Base-by-base conservation (phyloP, 92 coral and sea anemone genomes). In the Phymanthus crucifer region DNA sequence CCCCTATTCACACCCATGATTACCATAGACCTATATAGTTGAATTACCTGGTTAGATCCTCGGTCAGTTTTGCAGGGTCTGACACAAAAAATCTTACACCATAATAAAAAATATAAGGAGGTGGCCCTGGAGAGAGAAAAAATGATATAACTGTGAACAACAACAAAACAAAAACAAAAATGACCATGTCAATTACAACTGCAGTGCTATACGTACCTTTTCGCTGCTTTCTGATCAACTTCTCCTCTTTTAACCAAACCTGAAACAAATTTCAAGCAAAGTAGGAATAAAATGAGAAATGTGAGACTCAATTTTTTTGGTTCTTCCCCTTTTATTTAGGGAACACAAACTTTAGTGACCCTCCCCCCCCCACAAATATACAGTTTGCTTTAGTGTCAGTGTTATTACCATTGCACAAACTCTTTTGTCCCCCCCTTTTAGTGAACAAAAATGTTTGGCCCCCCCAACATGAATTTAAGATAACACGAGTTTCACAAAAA, bases 81-180 rank as follows among this genome's bases (percentile, higher is more conserved):
- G 99, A 93, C 27, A 91, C 98, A 81, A 95, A 95, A 78, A 95
- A 95, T 27, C 95, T 92, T 43, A 95, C 99, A 74, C 92, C 84
- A 64, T 93, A 95, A 79, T 91, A 91, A 78, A 95, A 93, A 65
- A 93, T 94, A 67, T 75, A 93, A 1, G 99, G 99, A 27, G 92
- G 90, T 4, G 91, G 91, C 68, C 99, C 99, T 95, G 36, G 29
- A 26, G 29, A 61, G 68, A 61, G 34, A 61, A 61, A 61, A 27
- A 54, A n/a, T n/a, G 48, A 43, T 0, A 19, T 19, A 19, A 54
- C 57, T 50, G 23, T 50, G 16, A 10, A 21, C 21, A 14, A 8
- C 69, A 52, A 24, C 65, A 34, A 87, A 71, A 76, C 79, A 31
- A n/a, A 27, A 38, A 21, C 13, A 2, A 14, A n/a, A 69, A 70